Evolutionary conservation across 2,113 vertebrate species (phyloP), one percentile per base, ranked within the genome.

Genomic region (Garra rufa): DNA sequence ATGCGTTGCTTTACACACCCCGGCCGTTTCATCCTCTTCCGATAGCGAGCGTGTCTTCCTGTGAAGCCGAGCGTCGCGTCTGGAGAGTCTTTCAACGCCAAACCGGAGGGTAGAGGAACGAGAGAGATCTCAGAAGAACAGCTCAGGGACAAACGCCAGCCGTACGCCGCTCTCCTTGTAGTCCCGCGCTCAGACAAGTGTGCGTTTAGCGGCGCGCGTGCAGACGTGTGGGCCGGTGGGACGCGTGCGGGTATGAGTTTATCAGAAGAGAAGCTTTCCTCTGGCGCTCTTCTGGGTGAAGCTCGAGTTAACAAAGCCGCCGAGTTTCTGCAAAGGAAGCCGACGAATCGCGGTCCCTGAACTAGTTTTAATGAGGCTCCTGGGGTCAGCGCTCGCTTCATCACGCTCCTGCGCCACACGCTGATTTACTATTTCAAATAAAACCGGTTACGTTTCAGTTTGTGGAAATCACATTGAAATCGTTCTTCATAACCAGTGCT

Each of bases 221-320:
- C 89, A 92, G 92, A 92, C 91, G 91, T 91, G 74, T 86, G 91
- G 92, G 94, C 94, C 94, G 80, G 91, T 92, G 94, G 94, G 93
- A 95, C 73, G 46, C 90, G 90, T 87, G 92, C 91, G 90, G 90
- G 88, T 93, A 91, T 93, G 92, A 94, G 91, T 95, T 94, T 95
- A 94, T 94, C 93, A 94, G 89, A 94, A 90, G 71, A 81, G 90
- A 92, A 87, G 63, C 83, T 84, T 76, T 88, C 75, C 81, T 82
- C 82, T 88, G 81, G 83, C 79, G 57, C 63, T 82, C 67, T 74
- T 83, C 81, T 69, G 92, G 91, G 92, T 93, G 89, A 88, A 83
- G 24, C 24, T 76, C 46, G 2, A 34, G 26, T 19, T 50, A 26
- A 76, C 73, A 52, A 17, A 38, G 70, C 67, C 4, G 9, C 19